Percentiles rank a stretch among this genome's conserved stretches.
Conservation (phyloP, 2,888 invertebrate genomes). For the Eupithecia inturbata region DNA sequence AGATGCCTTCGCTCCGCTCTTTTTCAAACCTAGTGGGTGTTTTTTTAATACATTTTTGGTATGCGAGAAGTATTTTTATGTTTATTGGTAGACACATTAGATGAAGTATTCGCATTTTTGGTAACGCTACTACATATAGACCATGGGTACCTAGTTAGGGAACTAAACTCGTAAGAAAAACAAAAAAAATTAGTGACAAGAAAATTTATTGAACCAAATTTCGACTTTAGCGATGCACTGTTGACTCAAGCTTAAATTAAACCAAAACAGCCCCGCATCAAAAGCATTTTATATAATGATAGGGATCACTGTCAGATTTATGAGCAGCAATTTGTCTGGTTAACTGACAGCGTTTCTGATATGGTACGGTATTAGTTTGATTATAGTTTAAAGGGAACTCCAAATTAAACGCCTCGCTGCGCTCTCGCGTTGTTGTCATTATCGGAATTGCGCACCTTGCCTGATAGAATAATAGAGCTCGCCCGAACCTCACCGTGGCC, state of each 20-base stretch:
- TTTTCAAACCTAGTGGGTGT: no score
- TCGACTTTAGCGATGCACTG: not conserved
- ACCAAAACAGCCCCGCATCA: not conserved
- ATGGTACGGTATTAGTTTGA: not conserved
- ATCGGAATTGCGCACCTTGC: not conserved
- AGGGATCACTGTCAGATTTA: not conserved
- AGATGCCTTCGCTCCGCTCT: no score
- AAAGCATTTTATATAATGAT: not conserved
- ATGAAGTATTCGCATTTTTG: no score
- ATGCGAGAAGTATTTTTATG: no score
- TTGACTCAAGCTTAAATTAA: not conserved
- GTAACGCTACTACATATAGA: not conserved
- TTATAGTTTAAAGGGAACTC: not conserved
- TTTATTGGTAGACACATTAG: no score
- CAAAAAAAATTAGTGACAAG: not conserved
- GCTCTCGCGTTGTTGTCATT: not conserved
- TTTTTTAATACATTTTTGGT: no score
- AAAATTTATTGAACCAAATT: not conserved
- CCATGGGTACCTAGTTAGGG: not conserved
- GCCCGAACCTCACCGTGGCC: accelerated
- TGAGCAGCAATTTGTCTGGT: not conserved
- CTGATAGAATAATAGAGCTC: not conserved
- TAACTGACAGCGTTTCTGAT: not conserved
- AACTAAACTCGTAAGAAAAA: not conserved
- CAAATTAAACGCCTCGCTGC: not conserved